These are phyloP conservation scores for Hippopotamus amphibius DNA, from an alignment of 2,113 vertebrate species.

Conservation along the genomic window DNA sequence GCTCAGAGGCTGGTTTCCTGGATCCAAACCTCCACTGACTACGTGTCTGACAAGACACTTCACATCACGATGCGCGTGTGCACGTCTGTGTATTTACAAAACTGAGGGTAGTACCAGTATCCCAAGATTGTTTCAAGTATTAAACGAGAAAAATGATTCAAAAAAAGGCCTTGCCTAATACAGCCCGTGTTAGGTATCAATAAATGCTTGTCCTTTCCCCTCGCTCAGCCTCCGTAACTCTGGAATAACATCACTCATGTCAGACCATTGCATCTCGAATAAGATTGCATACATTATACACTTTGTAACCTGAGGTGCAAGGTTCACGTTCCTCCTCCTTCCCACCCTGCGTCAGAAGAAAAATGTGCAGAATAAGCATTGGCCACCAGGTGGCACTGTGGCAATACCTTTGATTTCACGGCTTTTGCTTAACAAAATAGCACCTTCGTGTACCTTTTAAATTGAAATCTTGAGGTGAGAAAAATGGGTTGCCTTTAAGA, in stretches of 20 bases:
- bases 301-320: not conserved
- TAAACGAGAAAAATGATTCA: not conserved
- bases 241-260: not conserved
- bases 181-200: not conserved
- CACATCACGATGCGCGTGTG: not conserved
- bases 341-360: rapidly evolving
- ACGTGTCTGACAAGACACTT: not conserved
- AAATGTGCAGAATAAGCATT: not conserved
- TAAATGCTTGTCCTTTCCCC: not conserved
- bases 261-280: not conserved
- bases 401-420: not conserved
- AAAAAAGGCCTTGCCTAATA: not conserved
- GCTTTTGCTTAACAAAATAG: rapidly evolving
- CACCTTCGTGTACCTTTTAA: not conserved
- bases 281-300: not conserved
- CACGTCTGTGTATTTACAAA: not conserved
- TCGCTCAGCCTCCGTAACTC: not conserved
- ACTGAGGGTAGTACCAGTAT: not conserved
- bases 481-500: not conserved
- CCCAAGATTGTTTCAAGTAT: not conserved
- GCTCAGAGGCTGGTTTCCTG: not conserved
- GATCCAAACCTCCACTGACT: not conserved
- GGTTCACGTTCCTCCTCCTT: not conserved
- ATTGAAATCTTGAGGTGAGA: not conserved
- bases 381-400: slow-evolving; percentile 77